Evolutionary conservation across 2,888 invertebrate species (phyloP).

Genomic region (Clepsis dumicolana): DNA sequence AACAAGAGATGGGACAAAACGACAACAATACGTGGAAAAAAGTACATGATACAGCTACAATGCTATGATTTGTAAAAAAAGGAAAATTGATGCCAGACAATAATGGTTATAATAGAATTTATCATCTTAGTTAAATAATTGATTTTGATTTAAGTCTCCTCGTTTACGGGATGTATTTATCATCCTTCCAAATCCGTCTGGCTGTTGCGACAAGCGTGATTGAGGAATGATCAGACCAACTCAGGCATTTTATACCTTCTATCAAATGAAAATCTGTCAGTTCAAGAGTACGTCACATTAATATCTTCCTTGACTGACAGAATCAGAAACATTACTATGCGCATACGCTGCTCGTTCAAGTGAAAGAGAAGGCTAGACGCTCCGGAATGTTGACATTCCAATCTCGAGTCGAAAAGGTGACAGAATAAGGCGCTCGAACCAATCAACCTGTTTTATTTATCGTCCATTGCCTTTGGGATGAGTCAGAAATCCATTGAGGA

Average conservation of each 20-base stretch:
- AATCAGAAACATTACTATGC: constrained; percentile 28
- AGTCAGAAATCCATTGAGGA: constrained; percentile 33
- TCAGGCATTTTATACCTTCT: background rate
- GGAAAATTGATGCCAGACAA: background rate
- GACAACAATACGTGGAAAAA: constrained; percentile 4
- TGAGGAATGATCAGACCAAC: background rate
- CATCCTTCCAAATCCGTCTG: background rate
- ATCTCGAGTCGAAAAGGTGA: constrained; percentile 30
- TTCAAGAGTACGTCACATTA: background rate
- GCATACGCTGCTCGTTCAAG: constrained; percentile 13
- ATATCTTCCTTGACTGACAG: background rate
- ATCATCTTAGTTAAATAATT: too few relatives aligned
- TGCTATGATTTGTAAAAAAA: background rate
- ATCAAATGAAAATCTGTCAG: background rate
- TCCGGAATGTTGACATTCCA: constrained; percentile 38
- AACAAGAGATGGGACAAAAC: constrained; percentile 5
- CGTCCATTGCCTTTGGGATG: constrained; percentile 29
- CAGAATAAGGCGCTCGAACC: constrained; percentile 29
- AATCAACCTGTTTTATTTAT: constrained; percentile 35
- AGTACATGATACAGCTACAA: background rate
- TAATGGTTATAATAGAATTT: background rate
- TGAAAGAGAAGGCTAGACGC: constrained; percentile 34
- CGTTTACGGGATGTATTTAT: background rate
- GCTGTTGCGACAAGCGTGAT: background rate
- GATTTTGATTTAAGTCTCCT: background rate